Evolutionary conservation across 2,113 vertebrate species (phyloP).

Genomic region (Chionodraco myersi): DNA sequence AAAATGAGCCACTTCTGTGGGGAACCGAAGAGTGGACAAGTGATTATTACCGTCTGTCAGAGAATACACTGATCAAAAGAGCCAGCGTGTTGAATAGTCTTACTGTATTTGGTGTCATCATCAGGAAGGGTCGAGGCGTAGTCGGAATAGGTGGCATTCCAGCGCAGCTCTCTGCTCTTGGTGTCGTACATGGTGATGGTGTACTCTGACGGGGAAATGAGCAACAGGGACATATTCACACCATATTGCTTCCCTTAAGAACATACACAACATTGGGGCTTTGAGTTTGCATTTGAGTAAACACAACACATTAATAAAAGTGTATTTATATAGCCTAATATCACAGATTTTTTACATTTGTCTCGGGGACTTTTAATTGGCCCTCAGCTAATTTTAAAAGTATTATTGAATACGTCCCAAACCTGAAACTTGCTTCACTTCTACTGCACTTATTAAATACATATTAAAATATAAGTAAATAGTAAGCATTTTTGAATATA

Average conservation of each 20-base stretch:
- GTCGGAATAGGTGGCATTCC: slow-evolving; percentile 98
- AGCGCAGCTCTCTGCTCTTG: slow-evolving; percentile 94
- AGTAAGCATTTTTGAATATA: no score
- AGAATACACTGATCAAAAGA: background rate
- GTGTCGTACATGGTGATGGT: slow-evolving; percentile 99
- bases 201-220: slow-evolving; percentile 86
- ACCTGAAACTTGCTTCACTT: no score
- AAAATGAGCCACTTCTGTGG: slow-evolving; percentile 94
- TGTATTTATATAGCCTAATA: no score
- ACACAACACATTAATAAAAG: no score
- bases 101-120: slow-evolving; percentile 94
- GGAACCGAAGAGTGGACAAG: background rate
- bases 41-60: background rate
- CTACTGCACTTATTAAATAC: no score
- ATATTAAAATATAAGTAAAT: no score
- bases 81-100: slow-evolving; percentile 49
- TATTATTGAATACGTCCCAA: no score
- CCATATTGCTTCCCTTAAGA: slow-evolving; percentile 3
- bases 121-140: slow-evolving; percentile 95
- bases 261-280: background rate
- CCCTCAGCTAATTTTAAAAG: no score
- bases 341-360: no score
- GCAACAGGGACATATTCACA: background rate
- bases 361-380: no score
- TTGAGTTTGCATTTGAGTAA: slow-evolving; percentile 6